Percentiles rank a stretch among this genome's conserved stretches.
Conservation (phyloP, 2,888 invertebrate species). For the Bhutanitis thaidina region DNA sequence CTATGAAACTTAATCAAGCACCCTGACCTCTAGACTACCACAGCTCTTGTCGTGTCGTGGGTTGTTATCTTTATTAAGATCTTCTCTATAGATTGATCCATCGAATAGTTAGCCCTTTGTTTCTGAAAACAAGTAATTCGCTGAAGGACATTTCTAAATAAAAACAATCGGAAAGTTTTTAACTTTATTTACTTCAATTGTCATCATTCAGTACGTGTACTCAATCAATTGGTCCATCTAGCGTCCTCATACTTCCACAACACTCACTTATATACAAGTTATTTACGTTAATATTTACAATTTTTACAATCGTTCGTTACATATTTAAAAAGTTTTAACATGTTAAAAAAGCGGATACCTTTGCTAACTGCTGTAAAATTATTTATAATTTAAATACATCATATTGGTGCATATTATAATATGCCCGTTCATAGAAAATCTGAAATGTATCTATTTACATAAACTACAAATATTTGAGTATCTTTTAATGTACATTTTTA, state of each 20-base stretch:
- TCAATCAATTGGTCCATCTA: constrained; percentile 15
- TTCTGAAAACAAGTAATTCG: no score
- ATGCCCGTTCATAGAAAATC: background rate
- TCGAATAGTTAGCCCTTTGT: no score
- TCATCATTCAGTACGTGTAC: background rate
- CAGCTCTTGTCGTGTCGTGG: no score
- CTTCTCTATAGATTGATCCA: no score
- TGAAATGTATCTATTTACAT: constrained; percentile 10
- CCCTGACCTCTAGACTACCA: no score
- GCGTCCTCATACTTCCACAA: constrained; percentile 5
- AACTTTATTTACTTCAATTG: constrained; percentile 17
- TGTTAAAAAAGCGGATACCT: constrained; percentile 9
- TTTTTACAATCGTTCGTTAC: constrained; percentile 26
- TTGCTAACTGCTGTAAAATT: background rate
- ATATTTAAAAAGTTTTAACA: constrained; percentile 13
- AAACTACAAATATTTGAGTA: background rate
- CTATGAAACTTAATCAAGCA: no score
- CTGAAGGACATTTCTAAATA: background rate
- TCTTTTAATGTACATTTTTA: no score
- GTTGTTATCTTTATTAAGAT: no score
- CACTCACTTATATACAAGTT: constrained; percentile 2
- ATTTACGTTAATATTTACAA: constrained; percentile 23
- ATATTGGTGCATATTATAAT: background rate
- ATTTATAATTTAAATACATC: background rate
- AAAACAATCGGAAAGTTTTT: constrained; percentile 1